Base-by-base conservation (phyloP, 2,888 invertebrate genomes). In the Melanostoma mellinum region DNA sequence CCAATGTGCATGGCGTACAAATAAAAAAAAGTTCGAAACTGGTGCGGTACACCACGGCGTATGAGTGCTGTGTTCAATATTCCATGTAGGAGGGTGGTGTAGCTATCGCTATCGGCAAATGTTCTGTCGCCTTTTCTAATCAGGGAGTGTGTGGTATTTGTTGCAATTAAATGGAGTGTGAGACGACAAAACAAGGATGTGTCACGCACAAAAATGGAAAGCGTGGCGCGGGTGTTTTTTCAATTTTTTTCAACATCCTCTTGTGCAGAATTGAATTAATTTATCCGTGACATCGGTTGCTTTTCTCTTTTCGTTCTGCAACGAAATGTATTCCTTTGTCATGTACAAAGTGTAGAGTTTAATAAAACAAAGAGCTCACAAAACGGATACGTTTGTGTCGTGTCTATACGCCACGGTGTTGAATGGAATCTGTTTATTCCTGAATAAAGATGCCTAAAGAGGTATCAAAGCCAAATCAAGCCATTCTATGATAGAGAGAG, bases 131-230 rank as follows among this genome's bases (percentile, higher is more conserved):
- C 61, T 71, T 55, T 72, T 77, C 77, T 82, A 77, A 77, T 82
- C 67, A 68, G 52, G 20, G 33, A 52, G 50, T 30, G 33, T 38
- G 40, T 60, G 38, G 58, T 65, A 63, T 67, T 60, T 72, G 76
- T 58, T 77, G 73, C 77, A 82, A 82, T 77, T 73, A 82, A 82
- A 82, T 77, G 55, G 53, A 32, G 32, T 48, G 42, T 68, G 48
- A 38, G 46, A 61, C 8, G 46, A 73, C 50, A 36, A 35, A 69
- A 63, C 42, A 36, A 60, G 77, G 63, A 77, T 77, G 68, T 77
- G 73, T 73, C 73, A 74, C 63, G 63, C 73, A 48, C 10, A 63
- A 38, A 30, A 36, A n/a, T 38, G 71, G 50, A 20, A 35, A 36
- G 53, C 53, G 53, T 40, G 46, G 60, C 42, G 36, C 32, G 30